Evolutionary conservation across 2,888 invertebrate species (phyloP), one percentile per base, ranked within the genome.

Genomic region (Calliscelio sp.): DNA sequence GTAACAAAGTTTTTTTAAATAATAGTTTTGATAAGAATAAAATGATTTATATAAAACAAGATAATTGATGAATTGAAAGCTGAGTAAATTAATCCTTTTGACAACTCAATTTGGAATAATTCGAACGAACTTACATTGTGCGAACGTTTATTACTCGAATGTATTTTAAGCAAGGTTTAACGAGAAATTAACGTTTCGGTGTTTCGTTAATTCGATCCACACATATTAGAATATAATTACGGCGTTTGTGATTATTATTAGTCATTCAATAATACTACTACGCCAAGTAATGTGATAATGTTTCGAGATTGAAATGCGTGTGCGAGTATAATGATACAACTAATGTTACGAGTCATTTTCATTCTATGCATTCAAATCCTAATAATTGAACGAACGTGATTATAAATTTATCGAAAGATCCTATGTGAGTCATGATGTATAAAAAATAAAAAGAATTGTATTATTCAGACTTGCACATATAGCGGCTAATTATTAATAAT

Each of bases 181-280:
- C 46, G 32, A 32, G 22, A 46, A 59, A 71, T 71, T 57, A 57
- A 55, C 55, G 20, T 70, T 57, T 55, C 28, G 41, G 28, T 25
- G 70, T 70, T 51, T 68, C 66, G 35, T 71, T 59, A 71, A 71
- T 71, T 55, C 25, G 14, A 55, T 70, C 18, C 68, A 41, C 38
- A 68, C 41, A 53, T 28, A 46, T 68, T 68, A 68, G 70, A 44
- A 57, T 57, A 70, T 57, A 57, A 53, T 57, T 53, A 70, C 57
- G 28, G 57, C 10, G 55, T 59, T 57, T 71, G 35, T 59, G 57
- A 46, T 57, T 57, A n/a, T n/a, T n/a, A 59, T 71, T 71, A 71
- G 59, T 59, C 28, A 46, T 59, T 59, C 28, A 46, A 71, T 71
- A 57, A 49, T 44, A 71, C n/a, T 44, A 59, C n/a, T n/a, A 59